These are phyloP conservation scores for Uria lomvia DNA, from an alignment of 2,113 vertebrate genomes.

Conservation along the genomic window DNA sequence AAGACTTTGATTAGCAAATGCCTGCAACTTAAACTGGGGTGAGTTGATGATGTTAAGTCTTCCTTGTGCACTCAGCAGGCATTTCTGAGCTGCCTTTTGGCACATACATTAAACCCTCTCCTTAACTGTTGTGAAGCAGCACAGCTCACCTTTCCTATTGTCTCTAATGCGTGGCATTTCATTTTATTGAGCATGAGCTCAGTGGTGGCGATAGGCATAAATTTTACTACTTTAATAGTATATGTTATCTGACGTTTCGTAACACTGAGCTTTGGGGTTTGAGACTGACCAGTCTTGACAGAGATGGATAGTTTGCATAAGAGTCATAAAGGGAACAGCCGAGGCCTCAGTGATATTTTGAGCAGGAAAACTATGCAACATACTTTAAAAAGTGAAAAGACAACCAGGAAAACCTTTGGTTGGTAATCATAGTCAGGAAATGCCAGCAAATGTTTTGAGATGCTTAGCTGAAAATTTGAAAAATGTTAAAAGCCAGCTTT, in stretches of 20 bases:
- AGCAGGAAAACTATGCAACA: not conserved
- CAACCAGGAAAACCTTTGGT: not conserved
- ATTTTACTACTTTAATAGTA: constrained; percentile 24
- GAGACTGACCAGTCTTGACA: constrained; percentile 36
- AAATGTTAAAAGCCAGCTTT: constrained; percentile 50
- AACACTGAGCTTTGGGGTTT: not conserved
- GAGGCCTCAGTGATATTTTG: not conserved
- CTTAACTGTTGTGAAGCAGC: not conserved
- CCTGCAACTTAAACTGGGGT: not conserved
- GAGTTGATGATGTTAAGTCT: not conserved
- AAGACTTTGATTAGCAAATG: not conserved
- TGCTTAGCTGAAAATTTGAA: constrained; percentile 49
- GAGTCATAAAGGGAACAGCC: not conserved
- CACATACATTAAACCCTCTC: not conserved
- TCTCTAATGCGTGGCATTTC: not conserved
- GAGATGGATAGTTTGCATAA: not conserved
- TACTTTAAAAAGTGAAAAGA: constrained; percentile 16
- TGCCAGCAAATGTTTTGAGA: constrained; percentile 39
- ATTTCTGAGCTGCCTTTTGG: not conserved
- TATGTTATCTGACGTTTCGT: constrained; percentile 22
- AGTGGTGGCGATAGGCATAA: not conserved
- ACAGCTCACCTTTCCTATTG: not conserved
- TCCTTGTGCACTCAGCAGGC: not conserved
- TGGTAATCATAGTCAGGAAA: constrained; percentile 15
- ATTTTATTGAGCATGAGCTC: constrained; percentile 5